Conservation (phyloP, 92 coral and sea anemone species). For the Desmophyllum pertusum region DNA sequence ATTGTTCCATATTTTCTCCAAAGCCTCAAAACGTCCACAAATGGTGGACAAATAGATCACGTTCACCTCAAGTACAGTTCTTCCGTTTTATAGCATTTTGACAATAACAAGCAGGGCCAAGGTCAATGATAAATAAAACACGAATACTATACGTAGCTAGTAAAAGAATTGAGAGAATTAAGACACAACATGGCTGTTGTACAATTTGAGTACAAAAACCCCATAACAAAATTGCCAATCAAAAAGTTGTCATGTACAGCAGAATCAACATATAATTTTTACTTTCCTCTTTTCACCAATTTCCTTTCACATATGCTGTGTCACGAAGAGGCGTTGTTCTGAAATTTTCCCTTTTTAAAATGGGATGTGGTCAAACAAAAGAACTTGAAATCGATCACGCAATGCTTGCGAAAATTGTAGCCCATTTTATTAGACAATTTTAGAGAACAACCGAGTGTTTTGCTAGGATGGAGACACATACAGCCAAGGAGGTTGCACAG, state of each 20-base stretch:
- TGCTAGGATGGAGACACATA: not conserved
- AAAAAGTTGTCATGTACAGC: not conserved
- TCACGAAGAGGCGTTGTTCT: not conserved
- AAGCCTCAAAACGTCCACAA: not conserved
- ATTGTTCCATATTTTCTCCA: no score
- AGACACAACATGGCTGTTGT: not conserved
- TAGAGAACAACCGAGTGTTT: not conserved
- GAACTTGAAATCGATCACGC: not conserved
- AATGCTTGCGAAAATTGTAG: not conserved
- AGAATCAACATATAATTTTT: not conserved
- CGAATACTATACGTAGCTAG: not conserved
- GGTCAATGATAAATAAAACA: not conserved
- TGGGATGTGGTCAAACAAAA: not conserved
- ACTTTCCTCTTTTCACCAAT: not conserved
- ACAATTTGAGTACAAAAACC: not conserved
- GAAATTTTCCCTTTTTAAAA: not conserved
- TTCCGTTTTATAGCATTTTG: not conserved
- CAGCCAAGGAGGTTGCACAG: not conserved
- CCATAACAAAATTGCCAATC: not conserved
- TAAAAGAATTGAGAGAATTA: no score
- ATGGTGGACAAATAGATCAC: not conserved
- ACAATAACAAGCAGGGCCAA: not conserved
- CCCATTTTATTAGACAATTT: not conserved
- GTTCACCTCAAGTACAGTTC: not conserved
- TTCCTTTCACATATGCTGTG: not conserved